phyloP scores from a whole-genome alignment of 2,888 invertebrate species.

The Ligdia adustata region DNA sequence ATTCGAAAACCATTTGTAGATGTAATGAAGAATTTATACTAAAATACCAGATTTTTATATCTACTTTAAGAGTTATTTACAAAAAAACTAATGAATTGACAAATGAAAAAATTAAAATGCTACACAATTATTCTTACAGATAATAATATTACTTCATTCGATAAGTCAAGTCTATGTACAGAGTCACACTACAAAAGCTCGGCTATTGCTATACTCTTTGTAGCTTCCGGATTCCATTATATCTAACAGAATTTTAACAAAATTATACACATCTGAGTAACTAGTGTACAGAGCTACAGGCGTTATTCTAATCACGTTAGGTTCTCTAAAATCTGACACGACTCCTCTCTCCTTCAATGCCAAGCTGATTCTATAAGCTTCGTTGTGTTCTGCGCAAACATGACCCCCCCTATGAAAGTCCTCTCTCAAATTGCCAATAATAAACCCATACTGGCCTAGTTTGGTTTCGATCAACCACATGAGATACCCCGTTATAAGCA shows the following conservation, averaged over 20 bases:
- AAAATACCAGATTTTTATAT: too few species aligned
- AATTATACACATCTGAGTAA: slow-evolving; percentile 63
- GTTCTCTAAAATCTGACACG: slow-evolving; percentile 63
- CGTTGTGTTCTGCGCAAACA: slow-evolving; percentile 64
- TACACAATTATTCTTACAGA: too few species aligned
- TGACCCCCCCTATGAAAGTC: slow-evolving; percentile 66
- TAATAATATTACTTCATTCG: too few species aligned
- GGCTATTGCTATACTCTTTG: slow-evolving; percentile 47
- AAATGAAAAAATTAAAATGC: too few species aligned
- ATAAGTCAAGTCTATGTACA: too few species aligned
- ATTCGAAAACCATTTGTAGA: too few species aligned
- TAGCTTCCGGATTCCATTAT: slow-evolving; percentile 56
- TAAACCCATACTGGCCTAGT: slow-evolving; percentile 54
- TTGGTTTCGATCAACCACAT: slow-evolving; percentile 66
- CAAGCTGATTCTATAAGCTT: slow-evolving; percentile 64
- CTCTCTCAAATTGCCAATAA: slow-evolving; percentile 59
- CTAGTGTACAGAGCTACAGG: slow-evolving; percentile 67
- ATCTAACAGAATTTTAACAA: slow-evolving; percentile 58
- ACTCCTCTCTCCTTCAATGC: slow-evolving; percentile 61
- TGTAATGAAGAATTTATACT: too few species aligned
- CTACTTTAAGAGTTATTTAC: too few species aligned
- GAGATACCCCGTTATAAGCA: slow-evolving; percentile 67
- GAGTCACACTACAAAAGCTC: slow-evolving; percentile 53
- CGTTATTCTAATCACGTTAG: slow-evolving; percentile 65
- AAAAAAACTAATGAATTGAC: too few species aligned